Evolutionary conservation across 2,797 vertebrate species (phyloP).

Genomic region (Channallabes apus): DNA sequence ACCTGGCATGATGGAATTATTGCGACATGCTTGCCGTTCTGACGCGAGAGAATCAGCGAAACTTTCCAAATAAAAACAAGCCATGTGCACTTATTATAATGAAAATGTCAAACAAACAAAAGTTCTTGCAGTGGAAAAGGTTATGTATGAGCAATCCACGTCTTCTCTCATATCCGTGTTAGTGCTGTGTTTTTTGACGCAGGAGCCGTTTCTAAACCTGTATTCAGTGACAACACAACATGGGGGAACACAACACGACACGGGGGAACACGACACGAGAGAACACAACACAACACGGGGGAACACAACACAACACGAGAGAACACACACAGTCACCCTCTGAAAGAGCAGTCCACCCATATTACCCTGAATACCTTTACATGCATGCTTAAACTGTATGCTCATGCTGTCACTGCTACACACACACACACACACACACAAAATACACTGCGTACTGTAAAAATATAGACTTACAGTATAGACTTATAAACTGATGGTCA

Average conservation of each 20-base stretch:
- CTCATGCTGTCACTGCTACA: background rate
- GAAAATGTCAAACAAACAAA: conserved; percentile 69
- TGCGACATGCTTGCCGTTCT: conserved; percentile 22
- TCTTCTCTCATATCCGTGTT: conserved; percentile 60
- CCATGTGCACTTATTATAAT: conserved; percentile 60
- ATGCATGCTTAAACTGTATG: conserved; percentile 40
- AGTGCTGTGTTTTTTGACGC: conserved; percentile 36
- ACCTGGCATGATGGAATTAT: conserved; percentile 55
- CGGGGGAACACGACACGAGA: too few relatives aligned
- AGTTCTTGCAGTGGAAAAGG: conserved; percentile 71
- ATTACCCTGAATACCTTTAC: conserved; percentile 42
- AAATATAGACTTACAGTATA: background rate
- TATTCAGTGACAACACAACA: conserved; percentile 15
- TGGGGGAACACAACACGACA: too few relatives aligned
- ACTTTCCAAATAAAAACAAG: conserved; percentile 68
- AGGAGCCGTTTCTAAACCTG: conserved; percentile 53
- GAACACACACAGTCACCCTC: background rate
- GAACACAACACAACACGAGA: background rate
- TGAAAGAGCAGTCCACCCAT: background rate
- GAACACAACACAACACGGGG: too few relatives aligned
- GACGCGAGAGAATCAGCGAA: conserved; percentile 59
- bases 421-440: background rate
- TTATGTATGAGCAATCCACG: conserved; percentile 55
- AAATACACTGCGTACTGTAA: background rate
- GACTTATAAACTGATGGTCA: conserved; percentile 55